phyloP scores from a whole-genome alignment of 2,888 invertebrate species.

The Lasioglossum lativentre region DNA sequence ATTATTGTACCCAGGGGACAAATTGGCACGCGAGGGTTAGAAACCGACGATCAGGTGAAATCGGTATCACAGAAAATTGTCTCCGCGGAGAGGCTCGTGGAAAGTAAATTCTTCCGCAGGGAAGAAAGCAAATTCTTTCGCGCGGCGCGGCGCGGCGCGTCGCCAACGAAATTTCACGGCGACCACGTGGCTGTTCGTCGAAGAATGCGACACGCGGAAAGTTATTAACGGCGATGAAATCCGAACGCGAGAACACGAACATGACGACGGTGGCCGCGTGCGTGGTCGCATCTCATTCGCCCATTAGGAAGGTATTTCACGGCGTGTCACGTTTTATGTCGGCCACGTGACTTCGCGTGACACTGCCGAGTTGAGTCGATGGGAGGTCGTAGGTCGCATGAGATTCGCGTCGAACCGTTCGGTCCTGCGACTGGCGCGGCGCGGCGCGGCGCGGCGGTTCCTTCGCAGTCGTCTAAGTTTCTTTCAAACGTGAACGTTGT shows the following conservation, averaged over 20 bases:
- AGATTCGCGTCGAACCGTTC: conserved; percentile 75
- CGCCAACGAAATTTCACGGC: conserved; percentile 19
- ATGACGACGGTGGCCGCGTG: conserved; percentile 68
- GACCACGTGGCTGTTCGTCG: conserved; percentile 18
- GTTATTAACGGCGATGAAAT: conserved; percentile 55
- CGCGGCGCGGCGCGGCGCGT: not conserved
- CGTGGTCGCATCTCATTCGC: conserved; percentile 76
- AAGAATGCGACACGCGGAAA: conserved; percentile 37
- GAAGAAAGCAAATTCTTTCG: not conserved
- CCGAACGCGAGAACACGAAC: conserved; percentile 43
- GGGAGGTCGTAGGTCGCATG: conserved; percentile 74
- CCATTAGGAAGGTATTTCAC: conserved; percentile 83
- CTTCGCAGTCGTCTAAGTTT: conserved; percentile 68
- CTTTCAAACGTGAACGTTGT: conserved; percentile 50
- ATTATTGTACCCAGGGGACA: too few relatives aligned
- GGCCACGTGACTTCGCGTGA: conserved; percentile 81
- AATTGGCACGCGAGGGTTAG: too few relatives aligned
- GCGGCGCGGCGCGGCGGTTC: conserved; percentile 38
- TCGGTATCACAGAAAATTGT: not conserved
- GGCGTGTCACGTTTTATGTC: conserved; percentile 82
- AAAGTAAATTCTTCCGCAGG: not conserved
- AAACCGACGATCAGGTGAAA: not conserved
- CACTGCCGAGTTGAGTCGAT: conserved; percentile 74
- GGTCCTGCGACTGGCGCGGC: conserved; percentile 36
- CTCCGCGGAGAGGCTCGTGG: not conserved